Percentiles rank a stretch among this genome's conserved stretches.
phyloP scores from a whole-genome alignment of 2,797 vertebrate genomes.

The Odontamblyopus rebecca region DNA sequence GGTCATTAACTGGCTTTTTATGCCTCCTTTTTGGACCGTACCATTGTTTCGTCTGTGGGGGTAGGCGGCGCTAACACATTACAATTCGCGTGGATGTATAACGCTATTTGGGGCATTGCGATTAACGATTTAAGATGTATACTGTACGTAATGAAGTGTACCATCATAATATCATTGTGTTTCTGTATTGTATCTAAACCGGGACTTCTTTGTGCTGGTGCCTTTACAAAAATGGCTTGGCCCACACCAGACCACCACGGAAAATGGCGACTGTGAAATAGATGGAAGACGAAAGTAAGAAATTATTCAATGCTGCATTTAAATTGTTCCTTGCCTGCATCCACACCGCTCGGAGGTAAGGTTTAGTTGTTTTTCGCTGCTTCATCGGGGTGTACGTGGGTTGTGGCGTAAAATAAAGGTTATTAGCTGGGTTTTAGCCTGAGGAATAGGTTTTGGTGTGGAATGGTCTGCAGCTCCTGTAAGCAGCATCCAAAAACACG shows the following conservation, averaged over 20 bases:
- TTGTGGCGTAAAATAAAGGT: slow-evolving; percentile 30
- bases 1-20: slow-evolving; percentile 76
- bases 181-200: background rate
- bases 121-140: background rate
- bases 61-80: slow-evolving; percentile 42
- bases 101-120: background rate
- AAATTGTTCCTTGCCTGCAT: slow-evolving; percentile 61
- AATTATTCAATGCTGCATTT: slow-evolving; percentile 78
- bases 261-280: slow-evolving; percentile 86
- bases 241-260: slow-evolving; percentile 81
- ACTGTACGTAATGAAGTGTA: fast-evolving
- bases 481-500: slow-evolving; percentile 79
- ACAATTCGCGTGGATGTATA: slow-evolving; percentile 25
- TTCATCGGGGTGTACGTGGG: slow-evolving; percentile 16
- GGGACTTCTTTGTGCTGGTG: slow-evolving; percentile 15
- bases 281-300: slow-evolving; percentile 83
- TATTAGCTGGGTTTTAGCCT: slow-evolving; percentile 63
- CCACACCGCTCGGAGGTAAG: slow-evolving; percentile 70
- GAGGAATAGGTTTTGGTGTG: slow-evolving; percentile 74
- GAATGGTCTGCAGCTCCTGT: slow-evolving; percentile 78
- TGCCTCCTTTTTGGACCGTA: slow-evolving; percentile 77
- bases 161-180: background rate
- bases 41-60: slow-evolving; percentile 61
- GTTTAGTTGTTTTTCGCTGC: slow-evolving; percentile 37
- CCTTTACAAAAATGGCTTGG: slow-evolving; percentile 65